phyloP scores from a whole-genome alignment of 2,888 invertebrate species.

The Plebejus anna region DNA sequence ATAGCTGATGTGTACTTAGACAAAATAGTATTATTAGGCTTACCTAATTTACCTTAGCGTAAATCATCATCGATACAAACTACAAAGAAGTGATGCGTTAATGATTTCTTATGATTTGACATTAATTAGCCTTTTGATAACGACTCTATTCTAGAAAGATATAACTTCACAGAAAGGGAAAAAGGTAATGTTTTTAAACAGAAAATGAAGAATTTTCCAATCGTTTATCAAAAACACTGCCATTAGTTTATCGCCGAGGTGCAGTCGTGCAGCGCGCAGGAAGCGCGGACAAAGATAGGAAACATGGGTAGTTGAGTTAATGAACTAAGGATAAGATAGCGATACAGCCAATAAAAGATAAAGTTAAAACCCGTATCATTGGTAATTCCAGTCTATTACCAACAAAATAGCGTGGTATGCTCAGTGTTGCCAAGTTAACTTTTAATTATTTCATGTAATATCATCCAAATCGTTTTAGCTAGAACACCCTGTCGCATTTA shows the following conservation, averaged over 20 bases:
- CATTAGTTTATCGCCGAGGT: slow-evolving; percentile 47
- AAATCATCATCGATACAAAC: neutral
- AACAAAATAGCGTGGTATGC: neutral
- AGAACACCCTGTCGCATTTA: too few species aligned
- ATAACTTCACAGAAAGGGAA: neutral
- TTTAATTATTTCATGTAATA: too few species aligned
- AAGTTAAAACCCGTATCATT: slow-evolving; percentile 7
- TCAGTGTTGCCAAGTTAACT: neutral
- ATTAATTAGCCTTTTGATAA: too few species aligned
- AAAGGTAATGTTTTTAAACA: slow-evolving; percentile 7
- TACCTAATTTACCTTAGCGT: neutral
- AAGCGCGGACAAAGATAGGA: slow-evolving; percentile 22
- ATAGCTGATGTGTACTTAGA: neutral
- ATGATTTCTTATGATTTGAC: too few species aligned
- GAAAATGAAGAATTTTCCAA: neutral
- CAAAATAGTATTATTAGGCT: neutral
- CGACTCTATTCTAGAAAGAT: neutral
- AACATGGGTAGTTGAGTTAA: slow-evolving; percentile 16
- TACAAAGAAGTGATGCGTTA: neutral
- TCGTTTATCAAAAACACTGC: slow-evolving; percentile 15
- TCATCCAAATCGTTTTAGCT: too few species aligned
- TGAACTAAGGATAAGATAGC: slow-evolving; percentile 25
- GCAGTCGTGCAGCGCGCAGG: slow-evolving; percentile 42
- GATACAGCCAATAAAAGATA: slow-evolving; percentile 7
- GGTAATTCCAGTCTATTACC: neutral